Evolutionary conservation across 2,888 invertebrate species (phyloP).

Genomic region (Lycaena phlaeas): DNA sequence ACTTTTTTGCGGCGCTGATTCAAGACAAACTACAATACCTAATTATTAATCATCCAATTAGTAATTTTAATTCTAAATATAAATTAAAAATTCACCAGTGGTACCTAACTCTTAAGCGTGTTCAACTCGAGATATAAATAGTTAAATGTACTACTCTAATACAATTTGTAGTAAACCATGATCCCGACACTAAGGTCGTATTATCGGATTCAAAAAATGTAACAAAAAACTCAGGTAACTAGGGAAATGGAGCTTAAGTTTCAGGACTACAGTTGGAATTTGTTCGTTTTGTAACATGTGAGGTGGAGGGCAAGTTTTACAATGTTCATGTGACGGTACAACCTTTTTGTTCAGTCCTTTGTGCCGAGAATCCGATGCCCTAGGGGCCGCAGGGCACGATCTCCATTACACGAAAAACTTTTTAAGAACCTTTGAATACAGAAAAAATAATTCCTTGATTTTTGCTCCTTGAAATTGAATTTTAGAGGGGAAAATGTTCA

Average conservation of each 20-base stretch:
- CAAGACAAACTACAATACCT: too few species aligned
- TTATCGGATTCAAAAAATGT: constrained; percentile 72
- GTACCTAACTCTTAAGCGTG: constrained; percentile 3
- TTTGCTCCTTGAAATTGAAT: constrained; percentile 15
- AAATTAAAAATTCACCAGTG: too few species aligned
- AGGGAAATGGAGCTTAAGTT: constrained; percentile 38
- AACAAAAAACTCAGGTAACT: constrained; percentile 36
- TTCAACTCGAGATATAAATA: constrained; percentile 43
- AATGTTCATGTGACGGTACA: constrained; percentile 69
- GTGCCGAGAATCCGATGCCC: constrained; percentile 63
- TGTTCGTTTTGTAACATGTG: constrained; percentile 34
- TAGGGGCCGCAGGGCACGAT: constrained; percentile 56
- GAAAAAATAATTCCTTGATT: constrained; percentile 41
- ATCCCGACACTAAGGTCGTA: constrained; percentile 70
- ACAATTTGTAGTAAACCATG: constrained; percentile 73
- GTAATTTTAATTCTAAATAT: too few species aligned
- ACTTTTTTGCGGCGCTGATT: too few species aligned
- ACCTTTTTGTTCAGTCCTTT: constrained; percentile 70
- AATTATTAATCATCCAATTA: too few species aligned
- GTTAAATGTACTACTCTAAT: constrained; percentile 70
- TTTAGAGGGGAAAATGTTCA: too few species aligned
- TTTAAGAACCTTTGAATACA: constrained; percentile 45
- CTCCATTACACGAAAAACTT: constrained; percentile 68
- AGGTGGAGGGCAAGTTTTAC: constrained; percentile 63
- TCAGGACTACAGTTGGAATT: constrained; percentile 36